Conservation (phyloP, 2,888 invertebrate genomes). For the Heteropelma amictum region DNA sequence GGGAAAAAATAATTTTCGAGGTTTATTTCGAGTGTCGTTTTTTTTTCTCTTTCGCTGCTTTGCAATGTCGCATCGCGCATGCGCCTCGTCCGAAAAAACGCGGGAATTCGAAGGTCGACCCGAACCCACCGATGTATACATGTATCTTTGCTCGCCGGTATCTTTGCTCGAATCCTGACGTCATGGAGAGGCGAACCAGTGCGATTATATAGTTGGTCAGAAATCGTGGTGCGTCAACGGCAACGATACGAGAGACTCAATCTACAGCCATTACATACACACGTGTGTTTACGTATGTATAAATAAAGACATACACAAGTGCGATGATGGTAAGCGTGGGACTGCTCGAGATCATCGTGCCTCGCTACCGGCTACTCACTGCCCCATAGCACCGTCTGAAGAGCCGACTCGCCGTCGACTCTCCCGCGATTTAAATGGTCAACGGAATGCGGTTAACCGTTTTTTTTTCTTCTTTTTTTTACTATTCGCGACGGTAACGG, state of each 20-base stretch:
- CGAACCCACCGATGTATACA: conserved; percentile 26
- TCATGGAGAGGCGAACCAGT: conserved; percentile 58
- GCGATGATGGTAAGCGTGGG: conserved; percentile 1
- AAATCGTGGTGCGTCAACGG: neutral
- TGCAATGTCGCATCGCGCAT: conserved; percentile 17
- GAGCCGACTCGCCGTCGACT: conserved; percentile 58
- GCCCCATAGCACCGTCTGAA: conserved; percentile 32
- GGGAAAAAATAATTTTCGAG: no score
- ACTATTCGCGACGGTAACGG: conserved; percentile 63
- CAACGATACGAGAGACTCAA: neutral
- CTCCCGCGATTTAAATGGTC: conserved; percentile 75
- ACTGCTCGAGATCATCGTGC: conserved; percentile 24
- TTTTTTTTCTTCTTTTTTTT: conserved; percentile 72
- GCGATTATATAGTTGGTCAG: no score
- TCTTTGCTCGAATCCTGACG: conserved; percentile 61
- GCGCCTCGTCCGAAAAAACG: conserved; percentile 64
- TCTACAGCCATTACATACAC: neutral
- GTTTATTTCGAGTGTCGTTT: neutral
- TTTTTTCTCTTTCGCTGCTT: neutral
- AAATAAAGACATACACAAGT: neutral
- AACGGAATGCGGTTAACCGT: conserved; percentile 76
- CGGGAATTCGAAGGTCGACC: conserved; percentile 75
- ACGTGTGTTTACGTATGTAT: neutral
- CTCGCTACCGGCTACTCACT: conserved; percentile 52
- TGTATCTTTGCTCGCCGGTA: neutral